Evolutionary conservation across 1,140 invertebrate species (phyloP), one percentile per base, ranked within the genome.

Genomic region (Dryas iulia): DNA sequence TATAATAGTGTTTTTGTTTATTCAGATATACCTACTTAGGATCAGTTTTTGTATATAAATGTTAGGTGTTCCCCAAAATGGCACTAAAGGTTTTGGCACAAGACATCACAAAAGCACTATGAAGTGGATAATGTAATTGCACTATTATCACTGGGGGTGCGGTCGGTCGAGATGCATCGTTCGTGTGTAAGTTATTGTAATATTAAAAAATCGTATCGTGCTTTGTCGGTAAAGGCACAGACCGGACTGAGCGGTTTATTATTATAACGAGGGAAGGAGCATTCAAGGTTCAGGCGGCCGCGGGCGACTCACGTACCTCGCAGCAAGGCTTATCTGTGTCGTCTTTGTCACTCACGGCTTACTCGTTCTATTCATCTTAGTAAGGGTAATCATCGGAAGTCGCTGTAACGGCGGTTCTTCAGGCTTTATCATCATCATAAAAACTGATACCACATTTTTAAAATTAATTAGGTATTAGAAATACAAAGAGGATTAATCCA

Each of bases 241-340:
- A 81, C 79, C 83, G 82, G 78, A 89, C 88, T 90, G 88, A 90
- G 80, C 80, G 81, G 76, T 86, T 85, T 87, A 86, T 87, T 90
- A 86, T 90, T 88, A 81, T 88, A 84, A 79, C 75, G 82, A 81
- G 83, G 84, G 79, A 90, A 86, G 88, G 88, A 87, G 82, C 77
- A 81, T 76, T 87, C 88, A 89, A 90, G 88, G 86, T 88, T 82
- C 77, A 70, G 73, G 63, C 79, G 81, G 78, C 81, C 83, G 83
- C 86, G 82, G 83, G 72, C 80, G 71, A 72, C 78, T 70, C 86
- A 87, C 86, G 83, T 86, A 84, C 62, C 79, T 77, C 84, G 81
- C 83, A 82, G 66, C 82, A 78, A 83, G 81, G 79, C 83, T 90
- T 89, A 90, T 90, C 87, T 86, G 76, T 76, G 81, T 72, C 72